Percentiles rank a stretch among this genome's conserved stretches.
Evolutionary conservation across 2,797 vertebrate genomes (phyloP).

Genomic region (Falco berigora): DNA sequence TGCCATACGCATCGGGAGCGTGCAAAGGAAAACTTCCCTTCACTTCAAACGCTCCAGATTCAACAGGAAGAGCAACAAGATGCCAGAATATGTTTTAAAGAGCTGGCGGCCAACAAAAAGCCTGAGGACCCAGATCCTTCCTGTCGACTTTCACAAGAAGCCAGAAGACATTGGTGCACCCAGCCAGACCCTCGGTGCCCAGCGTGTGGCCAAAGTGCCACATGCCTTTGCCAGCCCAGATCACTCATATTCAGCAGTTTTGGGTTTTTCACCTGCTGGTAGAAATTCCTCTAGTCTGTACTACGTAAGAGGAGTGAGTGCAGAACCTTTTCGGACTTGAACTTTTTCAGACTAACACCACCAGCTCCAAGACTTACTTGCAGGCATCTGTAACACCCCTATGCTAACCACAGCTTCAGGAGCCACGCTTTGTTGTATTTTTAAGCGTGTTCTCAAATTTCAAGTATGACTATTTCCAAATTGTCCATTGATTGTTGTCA

Average conservation of each 20-base stretch:
- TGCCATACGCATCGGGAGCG: fast-evolving
- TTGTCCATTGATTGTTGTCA: neutral
- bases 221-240: neutral
- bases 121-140: neutral
- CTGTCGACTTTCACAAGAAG: neutral
- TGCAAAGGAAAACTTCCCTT: neutral
- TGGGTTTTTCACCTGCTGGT: neutral
- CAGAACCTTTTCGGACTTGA: neutral
- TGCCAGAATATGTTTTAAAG: neutral
- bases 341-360: neutral
- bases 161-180: neutral
- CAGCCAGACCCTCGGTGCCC: neutral
- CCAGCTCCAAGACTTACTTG: neutral
- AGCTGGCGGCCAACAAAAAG: neutral
- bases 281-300: neutral
- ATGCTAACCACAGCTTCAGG: fast-evolving
- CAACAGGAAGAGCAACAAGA: neutral
- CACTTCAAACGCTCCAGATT: neutral
- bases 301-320: fast-evolving
- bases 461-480: neutral
- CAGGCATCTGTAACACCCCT: neutral
- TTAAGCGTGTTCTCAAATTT: neutral
- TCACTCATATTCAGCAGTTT: neutral
- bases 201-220: fast-evolving
- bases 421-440: neutral